Base-by-base conservation (phyloP, 2,113 vertebrate species). In the Odontesthes bonariensis region DNA sequence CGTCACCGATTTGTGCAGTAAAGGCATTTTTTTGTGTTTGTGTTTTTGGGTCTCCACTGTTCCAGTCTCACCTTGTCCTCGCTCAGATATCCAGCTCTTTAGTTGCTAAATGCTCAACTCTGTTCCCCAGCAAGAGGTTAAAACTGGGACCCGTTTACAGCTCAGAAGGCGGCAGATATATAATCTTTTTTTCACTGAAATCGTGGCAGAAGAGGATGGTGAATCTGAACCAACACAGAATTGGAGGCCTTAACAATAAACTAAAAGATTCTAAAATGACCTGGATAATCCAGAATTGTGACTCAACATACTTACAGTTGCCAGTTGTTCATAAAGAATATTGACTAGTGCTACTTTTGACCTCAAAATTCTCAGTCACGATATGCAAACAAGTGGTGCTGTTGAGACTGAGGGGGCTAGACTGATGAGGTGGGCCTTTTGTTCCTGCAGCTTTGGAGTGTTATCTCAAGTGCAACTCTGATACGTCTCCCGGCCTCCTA, bases 1-100 rank as follows among this genome's bases (percentile, higher is more conserved):
- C 84, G 84, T 77, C 27, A 40, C 47, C 35, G 47, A 14, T 35
- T 33, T 67, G 23, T 38, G 11, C 38, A 1, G 7, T 47, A 63
- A 4, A 59, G 6, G 14, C 5, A 11, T 10, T 1, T 11, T 9
- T n/a, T 59, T 62, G 58, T 46, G 16, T 32, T 57, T 46, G 17
- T 31, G 31, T 6, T 35, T 52, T 35, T 33, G 7, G 35, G 35
- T 20, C n/a, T 20, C 31, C 22, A 14, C 5, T n/a, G 13, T 6
- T 64, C 19, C 2, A 9, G 35, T 19, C 16, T 47, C 46, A 47
- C 46, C 46, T 47, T 17, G 2, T 6, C 13, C 46, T 51, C 2
- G n/a, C 11, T n/a, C 23, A 33, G 12, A 33, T 33, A 7, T 64
- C 3, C 19, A 8, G 5, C 33, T 35, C 4, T 20, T 60, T 11